A percentile compares a stretch with the other conserved stretches of the same genome.
Evolutionary conservation across 2,888 invertebrate genomes (phyloP).

Genomic region (Meliscaeva auricollis): DNA sequence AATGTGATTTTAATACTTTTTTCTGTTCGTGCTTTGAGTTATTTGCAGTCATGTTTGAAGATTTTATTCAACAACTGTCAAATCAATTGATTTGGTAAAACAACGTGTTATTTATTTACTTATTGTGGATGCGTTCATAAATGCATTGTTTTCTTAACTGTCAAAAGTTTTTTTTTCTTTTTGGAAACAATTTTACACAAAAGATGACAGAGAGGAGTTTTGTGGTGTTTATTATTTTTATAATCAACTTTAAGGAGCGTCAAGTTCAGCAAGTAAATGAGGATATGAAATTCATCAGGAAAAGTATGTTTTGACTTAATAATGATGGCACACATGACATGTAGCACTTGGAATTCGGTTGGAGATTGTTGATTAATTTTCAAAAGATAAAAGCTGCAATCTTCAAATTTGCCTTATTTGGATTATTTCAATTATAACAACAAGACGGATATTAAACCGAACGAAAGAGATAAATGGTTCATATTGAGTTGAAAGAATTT

Average conservation of each 20-base stretch:
- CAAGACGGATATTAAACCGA: background rate
- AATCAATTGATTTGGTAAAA: conserved; percentile 7
- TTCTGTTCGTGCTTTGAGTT: conserved; percentile 25
- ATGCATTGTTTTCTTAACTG: conserved; percentile 13
- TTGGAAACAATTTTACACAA: conserved; percentile 42
- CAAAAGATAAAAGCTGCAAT: background rate
- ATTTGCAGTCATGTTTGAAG: background rate
- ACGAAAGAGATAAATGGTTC: conserved; percentile 27
- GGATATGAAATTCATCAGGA: conserved; percentile 22
- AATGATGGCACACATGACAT: conserved; percentile 28
- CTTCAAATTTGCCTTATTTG: conserved; percentile 27
- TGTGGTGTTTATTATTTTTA: background rate
- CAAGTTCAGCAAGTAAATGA: conserved; percentile 43
- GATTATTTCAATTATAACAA: background rate
- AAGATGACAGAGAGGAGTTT: conserved; percentile 22
- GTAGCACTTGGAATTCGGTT: conserved; percentile 5
- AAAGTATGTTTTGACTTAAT: conserved; percentile 28
- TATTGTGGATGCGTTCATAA: conserved; percentile 23
- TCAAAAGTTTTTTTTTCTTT: background rate
- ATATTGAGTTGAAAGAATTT: conserved; percentile 8
- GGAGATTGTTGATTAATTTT: background rate
- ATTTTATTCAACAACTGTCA: background rate
- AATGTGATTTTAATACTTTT: conserved; percentile 12
- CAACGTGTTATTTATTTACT: background rate
- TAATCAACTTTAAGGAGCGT: conserved; percentile 38